Percentiles rank a stretch among this genome's conserved stretches.
These are phyloP conservation scores for Hymenopus coronatus DNA, from an alignment of 2,888 invertebrate species.

Conservation along the genomic window DNA sequence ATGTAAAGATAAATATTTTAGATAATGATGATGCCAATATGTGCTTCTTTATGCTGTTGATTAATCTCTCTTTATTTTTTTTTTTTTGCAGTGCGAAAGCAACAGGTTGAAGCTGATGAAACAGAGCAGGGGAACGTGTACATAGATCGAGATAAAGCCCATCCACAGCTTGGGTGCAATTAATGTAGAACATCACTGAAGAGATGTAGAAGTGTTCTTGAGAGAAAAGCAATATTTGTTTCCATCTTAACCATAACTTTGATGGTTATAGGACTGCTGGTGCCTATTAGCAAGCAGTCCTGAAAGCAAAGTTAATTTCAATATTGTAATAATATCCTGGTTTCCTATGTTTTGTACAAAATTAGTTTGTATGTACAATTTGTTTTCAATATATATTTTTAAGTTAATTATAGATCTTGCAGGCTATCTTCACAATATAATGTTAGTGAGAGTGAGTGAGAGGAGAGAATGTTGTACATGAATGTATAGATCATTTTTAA, in stretches of 20 bases:
- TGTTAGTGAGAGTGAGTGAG: not conserved
- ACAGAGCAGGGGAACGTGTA: slow-evolving; percentile 1
- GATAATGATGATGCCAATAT: too few species aligned
- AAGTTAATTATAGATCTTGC: not conserved
- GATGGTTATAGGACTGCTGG: not conserved
- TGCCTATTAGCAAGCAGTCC: not conserved
- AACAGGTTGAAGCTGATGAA: not conserved
- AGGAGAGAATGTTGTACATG: too few species aligned
- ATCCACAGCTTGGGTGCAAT: not conserved
- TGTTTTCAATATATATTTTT: not conserved
- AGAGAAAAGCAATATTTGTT: not conserved
- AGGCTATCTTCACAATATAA: not conserved
- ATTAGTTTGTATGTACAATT: not conserved
- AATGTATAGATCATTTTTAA: too few species aligned
- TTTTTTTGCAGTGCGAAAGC: not conserved
- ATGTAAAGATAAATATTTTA: too few species aligned
- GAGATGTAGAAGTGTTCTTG: not conserved
- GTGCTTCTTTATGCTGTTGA: too few species aligned
- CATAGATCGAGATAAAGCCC: not conserved
- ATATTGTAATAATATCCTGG: not conserved
- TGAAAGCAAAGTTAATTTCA: not conserved
- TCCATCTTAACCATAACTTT: not conserved
- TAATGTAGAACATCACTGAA: not conserved
- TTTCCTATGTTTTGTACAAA: not conserved
- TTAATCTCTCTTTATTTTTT: too few species aligned